These are phyloP conservation scores for Cetonia aurata DNA, from an alignment of 2,888 invertebrate species.

Conservation along the genomic window DNA sequence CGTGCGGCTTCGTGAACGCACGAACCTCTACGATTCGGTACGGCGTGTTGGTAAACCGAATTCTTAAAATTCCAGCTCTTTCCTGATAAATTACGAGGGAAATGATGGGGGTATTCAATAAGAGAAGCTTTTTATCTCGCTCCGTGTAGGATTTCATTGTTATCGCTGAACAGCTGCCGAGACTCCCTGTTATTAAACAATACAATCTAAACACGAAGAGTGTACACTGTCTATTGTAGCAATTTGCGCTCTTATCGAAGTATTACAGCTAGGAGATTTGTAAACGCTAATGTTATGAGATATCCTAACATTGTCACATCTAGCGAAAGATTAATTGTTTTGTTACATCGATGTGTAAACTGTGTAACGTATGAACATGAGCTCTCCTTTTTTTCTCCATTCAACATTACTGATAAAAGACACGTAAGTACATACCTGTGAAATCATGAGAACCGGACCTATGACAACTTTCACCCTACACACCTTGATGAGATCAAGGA, in stretches of 20 bases:
- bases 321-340: no score
- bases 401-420: no score
- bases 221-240: not conserved
- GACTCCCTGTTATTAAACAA: constrained; percentile 20
- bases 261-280: not conserved
- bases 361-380: no score
- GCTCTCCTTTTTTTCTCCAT: no score
- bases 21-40: constrained; percentile 23
- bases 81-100: constrained; percentile 34
- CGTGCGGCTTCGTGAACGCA: constrained; percentile 29
- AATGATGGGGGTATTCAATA: constrained; percentile 18
- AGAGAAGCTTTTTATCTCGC: constrained; percentile 10
- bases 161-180: constrained; percentile 7
- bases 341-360: no score
- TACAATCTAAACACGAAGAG: not conserved
- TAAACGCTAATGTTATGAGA: not conserved
- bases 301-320: not conserved
- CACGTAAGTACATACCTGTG: not conserved
- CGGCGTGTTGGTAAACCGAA: constrained; percentile 40
- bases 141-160: constrained; percentile 18
- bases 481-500: constrained; percentile 16
- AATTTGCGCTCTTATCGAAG: not conserved
- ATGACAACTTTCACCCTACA: constrained; percentile 33
- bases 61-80: constrained; percentile 43
- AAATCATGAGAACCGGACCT: constrained; percentile 24